A percentile compares a stretch with the other conserved stretches of the same genome.
Evolutionary conservation across 2,113 vertebrate genomes (phyloP).

Genomic region (Muntiacus reevesi): DNA sequence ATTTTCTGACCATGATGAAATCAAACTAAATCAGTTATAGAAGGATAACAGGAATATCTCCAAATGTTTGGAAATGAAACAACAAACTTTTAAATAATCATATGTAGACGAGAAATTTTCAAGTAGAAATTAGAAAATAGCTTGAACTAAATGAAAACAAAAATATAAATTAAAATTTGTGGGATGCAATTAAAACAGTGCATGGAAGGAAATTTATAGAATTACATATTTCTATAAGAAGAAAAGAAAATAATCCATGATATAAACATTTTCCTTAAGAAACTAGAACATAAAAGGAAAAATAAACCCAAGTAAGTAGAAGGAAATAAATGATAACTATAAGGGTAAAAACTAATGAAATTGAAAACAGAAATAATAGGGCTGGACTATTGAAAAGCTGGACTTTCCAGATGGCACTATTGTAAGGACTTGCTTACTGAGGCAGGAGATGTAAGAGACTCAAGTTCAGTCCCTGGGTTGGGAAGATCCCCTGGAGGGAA

Average conservation of each 20-base stretch:
- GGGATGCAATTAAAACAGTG: background rate
- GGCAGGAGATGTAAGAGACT: background rate
- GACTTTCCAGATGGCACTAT: background rate
- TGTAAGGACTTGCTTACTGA: background rate
- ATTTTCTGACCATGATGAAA: conserved; percentile 40
- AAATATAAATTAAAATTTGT: background rate
- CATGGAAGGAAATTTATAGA: background rate
- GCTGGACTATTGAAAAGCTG: background rate
- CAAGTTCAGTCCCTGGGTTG: background rate
- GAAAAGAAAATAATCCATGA: background rate
- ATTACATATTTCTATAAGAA: background rate
- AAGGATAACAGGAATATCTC: conserved; percentile 17
- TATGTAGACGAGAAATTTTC: conserved; percentile 22
- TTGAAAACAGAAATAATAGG: background rate
- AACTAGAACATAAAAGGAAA: background rate
- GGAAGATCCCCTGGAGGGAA: background rate
- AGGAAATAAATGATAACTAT: background rate
- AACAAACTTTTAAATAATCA: conserved; percentile 20
- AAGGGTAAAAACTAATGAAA: background rate
- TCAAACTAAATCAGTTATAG: conserved; percentile 21
- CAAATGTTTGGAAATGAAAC: conserved; percentile 5
- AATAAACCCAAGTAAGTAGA: background rate
- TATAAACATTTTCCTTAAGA: background rate
- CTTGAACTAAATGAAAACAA: conserved; percentile 4
- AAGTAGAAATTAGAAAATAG: conserved; percentile 13